Percentiles rank a stretch among this genome's conserved stretches.
Evolutionary conservation across 2,113 vertebrate species (phyloP).

Genomic region (Sakesphorus luctuosus): DNA sequence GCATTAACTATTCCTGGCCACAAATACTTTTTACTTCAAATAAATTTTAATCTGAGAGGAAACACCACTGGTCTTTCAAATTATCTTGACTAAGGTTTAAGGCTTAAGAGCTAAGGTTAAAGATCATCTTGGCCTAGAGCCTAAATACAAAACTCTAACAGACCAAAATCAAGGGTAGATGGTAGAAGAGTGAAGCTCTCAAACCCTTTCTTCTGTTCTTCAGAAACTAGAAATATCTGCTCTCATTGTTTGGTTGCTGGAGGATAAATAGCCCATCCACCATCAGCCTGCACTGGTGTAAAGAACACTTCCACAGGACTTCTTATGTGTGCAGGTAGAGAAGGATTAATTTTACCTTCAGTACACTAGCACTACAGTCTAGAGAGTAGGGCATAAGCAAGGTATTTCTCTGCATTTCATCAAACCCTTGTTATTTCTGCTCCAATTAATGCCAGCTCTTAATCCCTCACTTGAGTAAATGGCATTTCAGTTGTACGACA

Average conservation of each 20-base stretch:
- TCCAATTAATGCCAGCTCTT: neutral
- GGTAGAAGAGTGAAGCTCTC: neutral
- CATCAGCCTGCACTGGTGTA: fast-evolving
- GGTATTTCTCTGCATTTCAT: neutral
- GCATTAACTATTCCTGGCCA: neutral
- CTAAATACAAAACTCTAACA: neutral
- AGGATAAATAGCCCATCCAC: neutral
- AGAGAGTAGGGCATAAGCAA: neutral
- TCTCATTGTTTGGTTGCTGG: neutral
- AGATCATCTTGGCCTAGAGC: neutral
- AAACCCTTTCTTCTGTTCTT: neutral
- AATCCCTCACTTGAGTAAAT: neutral
- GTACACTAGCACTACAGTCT: neutral
- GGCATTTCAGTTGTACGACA: neutral
- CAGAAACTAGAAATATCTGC: neutral
- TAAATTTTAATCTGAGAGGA: neutral
- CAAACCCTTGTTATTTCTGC: neutral
- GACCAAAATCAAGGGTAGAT: fast-evolving
- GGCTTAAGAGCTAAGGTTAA: neutral
- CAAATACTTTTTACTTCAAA: neutral
- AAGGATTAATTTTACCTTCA: neutral
- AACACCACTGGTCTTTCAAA: neutral
- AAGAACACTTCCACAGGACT: neutral
- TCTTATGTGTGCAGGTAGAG: neutral
- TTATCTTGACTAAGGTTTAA: neutral